Base-by-base conservation (phyloP, 2,888 invertebrate genomes). In the Urechis unicinctus region DNA sequence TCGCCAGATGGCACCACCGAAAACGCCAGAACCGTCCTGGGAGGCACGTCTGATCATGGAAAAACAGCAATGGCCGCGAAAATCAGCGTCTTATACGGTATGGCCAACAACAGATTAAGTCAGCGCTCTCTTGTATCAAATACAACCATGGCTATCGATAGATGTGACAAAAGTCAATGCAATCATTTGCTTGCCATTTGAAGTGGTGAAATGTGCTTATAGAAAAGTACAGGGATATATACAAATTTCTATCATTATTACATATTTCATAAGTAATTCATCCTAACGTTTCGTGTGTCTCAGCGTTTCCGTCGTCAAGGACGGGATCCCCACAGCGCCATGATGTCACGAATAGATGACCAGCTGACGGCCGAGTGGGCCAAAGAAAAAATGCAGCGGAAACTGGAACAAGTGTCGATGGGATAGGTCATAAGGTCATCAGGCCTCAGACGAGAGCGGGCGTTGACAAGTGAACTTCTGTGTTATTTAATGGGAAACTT, bases 301-400 rank as follows among this genome's bases (percentile, higher is more conserved):
- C 69, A 75, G 75, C 61, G 75, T 5, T 66, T 67, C 60, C 68
- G 74, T 2, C 64, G 67, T 36, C 63, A 65, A 24, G 65, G 72
- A 52, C 64, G 75, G 5, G 67, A 67, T 25, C 69, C 73, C 0
- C 68, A 69, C 58, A 72, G 71, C 48, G 74, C 74, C 17, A 72
- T 74, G 55, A 67, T 75, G 71, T 72, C 72, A 48, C 58, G 72
- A 28, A 70, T 73, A 22, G 70, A 72, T 29, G 51, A 58, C 9
- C 9, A 9, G 36, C 36, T 36, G 9, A 36, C 36, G 9, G 17
- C 36, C 9, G 9, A 36, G 36, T 36, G 36, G 36, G 36, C 36
- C 9, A 36, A 36, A 36, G 36, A 36, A 36, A 36, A 36, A 36
- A 13, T 36, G 17, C 9, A 36, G 17, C 36, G 17, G 17, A 9